Evolutionary conservation across 2,888 invertebrate species (phyloP), one percentile per base, ranked within the genome.

Genomic region (Cerastoderma edule): DNA sequence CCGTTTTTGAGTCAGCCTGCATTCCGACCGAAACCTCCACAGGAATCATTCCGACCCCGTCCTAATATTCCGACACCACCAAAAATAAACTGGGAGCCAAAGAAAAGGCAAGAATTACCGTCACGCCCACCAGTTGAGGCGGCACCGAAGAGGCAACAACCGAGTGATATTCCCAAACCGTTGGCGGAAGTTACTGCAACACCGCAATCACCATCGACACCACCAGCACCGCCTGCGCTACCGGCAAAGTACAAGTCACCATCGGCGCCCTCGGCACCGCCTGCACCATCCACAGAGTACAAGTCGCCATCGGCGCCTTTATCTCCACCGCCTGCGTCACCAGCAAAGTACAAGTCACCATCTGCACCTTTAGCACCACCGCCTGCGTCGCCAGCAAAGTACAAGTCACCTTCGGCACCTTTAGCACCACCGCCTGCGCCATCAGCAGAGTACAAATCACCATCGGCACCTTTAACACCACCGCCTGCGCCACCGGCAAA

Each of bases 231-330:
- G 22, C n/a, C 48, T 30, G n/a, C 8, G 24, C 48, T 30, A 48
- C 10, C 33, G 33, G 8, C n/a, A 13, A 67, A 67, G 30, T 24
- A 48, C 5, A n/a, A 33, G 27, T 48, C 3, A 24, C 33, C 3
- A 22, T 28, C 35, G 10, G 44, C 33, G 16, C 53, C 53, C 13
- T 48, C 48, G n/a, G 39, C 54, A 2, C 53, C 28, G 24, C 72
- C 67, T 6, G 19, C 72, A 3, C n/a, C 67, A 27, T 57, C 60
- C 16, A 22, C 67, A 67, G 72, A 67, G 2, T n/a, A n/a, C n/a
- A n/a, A n/a, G n/a, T n/a, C n/a, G n/a, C n/a, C n/a, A n/a, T n/a
- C n/a, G n/a, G n/a, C n/a, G n/a, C n/a, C n/a, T n/a, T n/a, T n/a
- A n/a, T n/a, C n/a, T n/a, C n/a, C n/a, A n/a, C n/a, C n/a, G n/a